Conservation (phyloP, 2,113 vertebrate species). For the Toxotes chatareus region DNA sequence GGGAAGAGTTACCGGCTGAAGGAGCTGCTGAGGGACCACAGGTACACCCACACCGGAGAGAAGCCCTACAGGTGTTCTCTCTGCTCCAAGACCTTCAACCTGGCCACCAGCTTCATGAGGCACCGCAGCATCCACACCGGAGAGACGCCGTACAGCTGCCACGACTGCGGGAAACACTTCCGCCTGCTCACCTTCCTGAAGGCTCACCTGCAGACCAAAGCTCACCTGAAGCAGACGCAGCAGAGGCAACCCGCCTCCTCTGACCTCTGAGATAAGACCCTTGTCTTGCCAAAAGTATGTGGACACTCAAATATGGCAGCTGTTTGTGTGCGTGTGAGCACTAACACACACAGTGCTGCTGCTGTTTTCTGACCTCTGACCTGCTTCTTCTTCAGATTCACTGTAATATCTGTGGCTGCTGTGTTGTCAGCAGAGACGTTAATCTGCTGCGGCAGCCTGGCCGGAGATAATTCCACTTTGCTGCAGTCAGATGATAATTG, state of each 20-base stretch:
- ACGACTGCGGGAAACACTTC: constrained; percentile 60
- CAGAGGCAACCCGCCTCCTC: neutral
- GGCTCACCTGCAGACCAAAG: constrained; percentile 68
- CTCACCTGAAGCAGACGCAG: constrained; percentile 56
- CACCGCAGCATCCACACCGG: constrained; percentile 71
- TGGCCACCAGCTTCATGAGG: constrained; percentile 56
- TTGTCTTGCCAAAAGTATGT: too few relatives aligned
- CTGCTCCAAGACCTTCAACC: constrained; percentile 58
- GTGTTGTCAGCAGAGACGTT: neutral
- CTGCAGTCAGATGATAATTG: constrained; percentile 6
- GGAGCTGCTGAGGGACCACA: constrained; percentile 59
- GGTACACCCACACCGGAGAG: constrained; percentile 56
- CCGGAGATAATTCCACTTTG: neutral
- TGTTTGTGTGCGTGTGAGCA: too few relatives aligned
- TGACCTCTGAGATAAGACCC: neutral
- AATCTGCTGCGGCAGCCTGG: neutral
- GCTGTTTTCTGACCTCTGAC: neutral
- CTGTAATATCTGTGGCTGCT: neutral
- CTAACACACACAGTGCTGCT: too few relatives aligned
- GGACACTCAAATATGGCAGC: too few relatives aligned
- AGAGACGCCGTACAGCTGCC: constrained; percentile 51
- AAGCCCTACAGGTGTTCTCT: constrained; percentile 53
- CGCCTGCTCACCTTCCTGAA: constrained; percentile 66
- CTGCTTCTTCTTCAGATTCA: neutral
- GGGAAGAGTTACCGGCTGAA: constrained; percentile 68